A percentile compares a stretch with the other conserved stretches of the same genome.
Evolutionary conservation across 2,888 invertebrate genomes (phyloP).

Genomic region (Zygaena filipendulae): DNA sequence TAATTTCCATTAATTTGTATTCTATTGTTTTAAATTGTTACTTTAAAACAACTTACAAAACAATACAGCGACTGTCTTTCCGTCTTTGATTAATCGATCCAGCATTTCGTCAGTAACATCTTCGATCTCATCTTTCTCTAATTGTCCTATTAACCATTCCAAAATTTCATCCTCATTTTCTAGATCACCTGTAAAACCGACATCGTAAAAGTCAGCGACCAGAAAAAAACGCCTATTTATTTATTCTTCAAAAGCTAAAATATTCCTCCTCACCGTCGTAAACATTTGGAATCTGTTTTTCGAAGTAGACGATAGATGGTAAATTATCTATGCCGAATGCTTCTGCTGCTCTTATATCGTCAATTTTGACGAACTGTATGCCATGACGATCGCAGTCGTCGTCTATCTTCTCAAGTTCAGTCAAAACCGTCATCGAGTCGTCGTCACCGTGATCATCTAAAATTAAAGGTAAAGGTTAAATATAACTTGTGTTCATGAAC

Average conservation of each 20-base stretch:
- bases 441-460: constrained; percentile 92
- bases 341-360: constrained; percentile 83
- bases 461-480: constrained; percentile 15
- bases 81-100: constrained; percentile 88
- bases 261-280: constrained; percentile 77
- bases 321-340: constrained; percentile 87
- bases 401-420: constrained; percentile 91
- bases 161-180: constrained; percentile 90
- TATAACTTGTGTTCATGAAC: not conserved
- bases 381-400: constrained; percentile 93
- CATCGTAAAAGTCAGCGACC: too few relatives aligned
- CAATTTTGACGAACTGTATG: constrained; percentile 94
- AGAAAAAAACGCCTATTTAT: too few relatives aligned
- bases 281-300: constrained; percentile 91
- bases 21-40: too few relatives aligned
- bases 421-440: constrained; percentile 86
- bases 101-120: constrained; percentile 96
- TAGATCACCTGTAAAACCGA: constrained; percentile 75
- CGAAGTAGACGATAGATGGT: constrained; percentile 92
- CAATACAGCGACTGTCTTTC: constrained; percentile 88
- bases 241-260: not conserved
- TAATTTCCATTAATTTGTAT: too few relatives aligned
- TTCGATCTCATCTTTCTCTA: constrained; percentile 94
- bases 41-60: constrained; percentile 95
- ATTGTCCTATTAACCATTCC: constrained; percentile 87